Evolutionary conservation across 2,888 invertebrate genomes (phyloP), one percentile per base, ranked within the genome.

Genomic region (Chouioia cunea): DNA sequence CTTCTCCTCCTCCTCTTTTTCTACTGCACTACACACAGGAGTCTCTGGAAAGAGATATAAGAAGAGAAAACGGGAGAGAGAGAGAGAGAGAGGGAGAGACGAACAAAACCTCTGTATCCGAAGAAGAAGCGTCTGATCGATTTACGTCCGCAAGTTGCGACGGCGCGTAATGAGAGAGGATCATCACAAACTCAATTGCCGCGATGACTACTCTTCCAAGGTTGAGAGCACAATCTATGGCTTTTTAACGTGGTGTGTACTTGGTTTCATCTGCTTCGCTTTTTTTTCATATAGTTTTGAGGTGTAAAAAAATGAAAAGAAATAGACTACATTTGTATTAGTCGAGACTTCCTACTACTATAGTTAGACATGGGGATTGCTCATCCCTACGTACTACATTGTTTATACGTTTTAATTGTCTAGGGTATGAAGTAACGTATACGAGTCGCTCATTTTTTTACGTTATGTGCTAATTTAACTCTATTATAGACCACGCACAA

Each of bases 121-220:
- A 73, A 73, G 59, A 71, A 27, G 76, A 78, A 81, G 81, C 78
- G 80, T 79, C 80, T 83, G 83, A 84, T 83, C 83, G 83, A 84
- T 84, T 83, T 82, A 83, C 81, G 80, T 81, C 79, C 80, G 20
- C 20, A 10, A 12, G 18, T 16, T 18, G 60, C 54, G 53, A 48
- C 36, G 44, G 36, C 66, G 44, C 53, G 23, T 54, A 54, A 47
- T 57, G 52, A 58, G 54, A 50, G 68, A 62, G 56, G 47, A 62
- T 68, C 68, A 23, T 62, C 56, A 50, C 43, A 10, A 50, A 62
- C 48, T 56, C 36, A 57, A 68, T 62, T 68, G 60, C 43, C 43
- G 16, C 63, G 58, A 58, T 71, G 63, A 65, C 60, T 71, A 62
- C 44, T 62, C 27, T 6, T 27, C 36, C 65, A 71, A 71, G 60